Evolutionary conservation across 2,113 vertebrate genomes (phyloP), one percentile per base, ranked within the genome.

Genomic region (Leiothrix lutea): DNA sequence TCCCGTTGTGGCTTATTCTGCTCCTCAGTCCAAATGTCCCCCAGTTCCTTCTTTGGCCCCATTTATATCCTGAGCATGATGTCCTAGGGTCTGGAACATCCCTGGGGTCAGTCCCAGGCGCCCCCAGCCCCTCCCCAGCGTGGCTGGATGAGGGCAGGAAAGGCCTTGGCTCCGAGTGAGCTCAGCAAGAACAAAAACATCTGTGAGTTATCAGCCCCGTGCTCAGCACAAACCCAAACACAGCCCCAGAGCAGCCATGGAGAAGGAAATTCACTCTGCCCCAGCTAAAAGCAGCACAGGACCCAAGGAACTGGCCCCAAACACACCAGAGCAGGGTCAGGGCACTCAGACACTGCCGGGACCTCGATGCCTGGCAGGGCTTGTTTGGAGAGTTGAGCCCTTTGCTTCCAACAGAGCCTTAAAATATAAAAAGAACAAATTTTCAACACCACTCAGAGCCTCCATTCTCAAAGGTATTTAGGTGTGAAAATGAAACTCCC

Each of bases 401-500:
- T 78, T 85, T 72, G 81, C 82, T 88, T 90, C 85, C 90, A 69
- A 6, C 82, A 42, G 62, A 33, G 74, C 31, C 87, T 80, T 62
- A 19, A 58, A 86, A 94, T 17, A 44, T 7, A 26, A 80, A 87
- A 90, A 61, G 50, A 40, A 36, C 51, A 51, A 18, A n/a, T 79
- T 89, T 64, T 57, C 73, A 38, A 57, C 82, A 92, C 40, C 78
- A 53, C 42, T 82, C 75, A 35, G 67, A 70, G 75, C 58, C 58
- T 91, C 91, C 57, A 18, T 92, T 95, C 77, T 86, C 92, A 65
- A n/a, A 88, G 64, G 77, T 66, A 77, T 86, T 83, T 80, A 73
- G 67, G 77, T 91, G 72, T 94, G 91, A 88, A 92, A 95, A 92
- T 88, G 64, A 80, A 88, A 91, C 60, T 72, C 66, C 56, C 35